Base-by-base conservation (phyloP, 2,888 invertebrate genomes). In the Saturnia pavonia region DNA sequence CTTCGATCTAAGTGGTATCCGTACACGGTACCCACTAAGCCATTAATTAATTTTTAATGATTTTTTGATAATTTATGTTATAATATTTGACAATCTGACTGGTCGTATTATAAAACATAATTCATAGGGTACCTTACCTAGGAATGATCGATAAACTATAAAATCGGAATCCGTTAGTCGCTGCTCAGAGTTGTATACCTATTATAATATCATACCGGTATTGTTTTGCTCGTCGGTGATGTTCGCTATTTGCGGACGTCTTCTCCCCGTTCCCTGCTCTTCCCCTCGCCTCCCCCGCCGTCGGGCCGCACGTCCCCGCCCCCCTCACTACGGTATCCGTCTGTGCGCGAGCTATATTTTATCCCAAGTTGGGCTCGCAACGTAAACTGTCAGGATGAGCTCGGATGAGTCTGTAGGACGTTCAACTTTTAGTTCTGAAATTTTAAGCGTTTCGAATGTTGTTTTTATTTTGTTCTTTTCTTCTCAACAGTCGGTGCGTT, bases 291-390 rank as follows among this genome's bases (percentile, higher is more conserved):
- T 77, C 76, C 74, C 73, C 71, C 75, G 70, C 73, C 45, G 68
- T 69, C n/a, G n/a, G 73, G 72, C 74, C 71, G 73, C 74, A 74
- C 78, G 74, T 70, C 71, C 69, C 78, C 77, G 78, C 77, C 78
- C 77, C 83, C 82, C 78, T 77, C 87, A 81, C 87, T 86, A 87
- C 90, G 87, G 89, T 89, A 88, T 86, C 87, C 57, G 91, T 90
- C 91, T 91, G 91, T 88, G 88, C 90, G 88, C 85, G 90, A 88
- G 91, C 92, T 91, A 93, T 92, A 92, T 92, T 91, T 93, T 91
- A 93, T 91, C 90, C 90, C 88, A 86, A 90, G 84, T 91, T 89
- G 90, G 82, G 87, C 87, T 88, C 86, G 85, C 88, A 86, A 88
- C 88, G 91, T 91, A 91, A 92, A 91, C 92, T 91, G 92, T 91